phyloP scores from a whole-genome alignment of 2,113 vertebrate species.

The Neogobius melanostomus region DNA sequence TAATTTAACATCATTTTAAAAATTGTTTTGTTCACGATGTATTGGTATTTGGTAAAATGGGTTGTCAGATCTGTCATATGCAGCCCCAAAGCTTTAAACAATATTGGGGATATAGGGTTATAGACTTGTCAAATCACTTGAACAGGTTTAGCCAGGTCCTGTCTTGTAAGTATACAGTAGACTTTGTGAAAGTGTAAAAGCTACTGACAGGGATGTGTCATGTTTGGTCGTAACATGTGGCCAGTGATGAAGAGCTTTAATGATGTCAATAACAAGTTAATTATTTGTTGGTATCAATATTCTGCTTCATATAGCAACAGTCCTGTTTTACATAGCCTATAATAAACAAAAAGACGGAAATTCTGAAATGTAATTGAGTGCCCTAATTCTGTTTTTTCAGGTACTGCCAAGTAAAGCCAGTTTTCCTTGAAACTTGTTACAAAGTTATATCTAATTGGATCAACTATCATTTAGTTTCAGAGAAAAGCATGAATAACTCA shows the following conservation, averaged over 20 bases:
- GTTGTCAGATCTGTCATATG: too few relatives aligned
- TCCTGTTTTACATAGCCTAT: too few relatives aligned
- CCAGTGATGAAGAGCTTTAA: too few relatives aligned
- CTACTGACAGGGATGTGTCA: not conserved
- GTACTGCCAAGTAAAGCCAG: slow-evolving; percentile 35
- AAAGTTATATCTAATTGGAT: slow-evolving; percentile 45
- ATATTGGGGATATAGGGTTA: not conserved
- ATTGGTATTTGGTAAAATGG: too few relatives aligned
- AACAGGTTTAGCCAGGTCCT: not conserved
- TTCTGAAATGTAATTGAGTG: not conserved
- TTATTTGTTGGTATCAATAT: too few relatives aligned
- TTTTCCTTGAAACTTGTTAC: slow-evolving; percentile 24
- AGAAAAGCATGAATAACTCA: not conserved
- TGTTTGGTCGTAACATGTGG: too few relatives aligned
- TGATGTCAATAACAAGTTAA: too few relatives aligned
- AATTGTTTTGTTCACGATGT: too few relatives aligned
- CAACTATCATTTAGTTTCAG: not conserved
- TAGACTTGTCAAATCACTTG: not conserved
- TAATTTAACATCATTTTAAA: too few relatives aligned
- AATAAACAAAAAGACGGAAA: not conserved
- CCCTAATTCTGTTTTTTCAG: slow-evolving; percentile 17
- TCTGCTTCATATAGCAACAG: too few relatives aligned
- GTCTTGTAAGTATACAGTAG: not conserved
- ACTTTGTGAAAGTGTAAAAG: not conserved
- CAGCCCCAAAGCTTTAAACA: not conserved